Evolutionary conservation across 2,113 vertebrate genomes (phyloP).

Genomic region (Coryphaenoides rupestris): DNA sequence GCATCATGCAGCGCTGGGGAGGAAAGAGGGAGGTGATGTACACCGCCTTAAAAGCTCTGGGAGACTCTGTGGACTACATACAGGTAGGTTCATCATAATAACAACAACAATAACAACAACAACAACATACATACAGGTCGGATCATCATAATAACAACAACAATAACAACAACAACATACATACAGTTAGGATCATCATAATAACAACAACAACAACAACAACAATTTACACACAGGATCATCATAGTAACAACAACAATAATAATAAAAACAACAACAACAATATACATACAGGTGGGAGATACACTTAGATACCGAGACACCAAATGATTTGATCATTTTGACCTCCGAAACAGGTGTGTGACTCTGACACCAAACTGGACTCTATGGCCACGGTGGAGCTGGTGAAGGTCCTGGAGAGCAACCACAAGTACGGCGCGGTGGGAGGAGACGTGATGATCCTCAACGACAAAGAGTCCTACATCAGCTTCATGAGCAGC

Average conservation of each 20-base stretch:
- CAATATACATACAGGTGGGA: too few relatives aligned
- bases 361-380: constrained; percentile 88
- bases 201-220: too few relatives aligned
- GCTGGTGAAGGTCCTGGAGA: constrained; percentile 83
- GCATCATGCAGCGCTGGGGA: constrained; percentile 90
- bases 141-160: too few relatives aligned
- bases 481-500: constrained; percentile 90
- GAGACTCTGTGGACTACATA: constrained; percentile 82
- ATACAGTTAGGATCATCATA: too few relatives aligned
- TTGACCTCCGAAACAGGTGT: constrained; percentile 73
- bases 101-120: too few relatives aligned
- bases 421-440: constrained; percentile 77
- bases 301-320: too few relatives aligned
- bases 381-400: constrained; percentile 82
- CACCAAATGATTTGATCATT: background rate
- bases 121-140: too few relatives aligned
- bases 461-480: constrained; percentile 85
- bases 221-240: too few relatives aligned
- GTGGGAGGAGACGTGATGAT: constrained; percentile 89
- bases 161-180: too few relatives aligned
- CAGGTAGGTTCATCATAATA: constrained; percentile 68
- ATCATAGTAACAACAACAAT: too few relatives aligned
- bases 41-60: constrained; percentile 85
- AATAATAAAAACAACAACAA: background rate
- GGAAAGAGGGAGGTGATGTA: constrained; percentile 94